Conservation (phyloP, 2,888 invertebrate genomes). For the Marasmarcha lunaedactyla region DNA sequence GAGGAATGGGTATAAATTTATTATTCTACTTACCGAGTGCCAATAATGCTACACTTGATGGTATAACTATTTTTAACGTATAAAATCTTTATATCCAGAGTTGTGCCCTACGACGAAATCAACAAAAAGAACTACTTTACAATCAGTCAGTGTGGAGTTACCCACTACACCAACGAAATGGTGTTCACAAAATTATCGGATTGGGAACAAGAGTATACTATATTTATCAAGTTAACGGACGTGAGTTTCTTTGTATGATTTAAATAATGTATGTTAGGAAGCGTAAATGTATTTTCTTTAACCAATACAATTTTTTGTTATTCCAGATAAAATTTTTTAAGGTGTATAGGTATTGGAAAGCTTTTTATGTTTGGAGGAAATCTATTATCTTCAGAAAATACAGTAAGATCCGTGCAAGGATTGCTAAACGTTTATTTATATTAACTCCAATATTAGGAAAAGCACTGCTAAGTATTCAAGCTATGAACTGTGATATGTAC, state of each 20-base stretch:
- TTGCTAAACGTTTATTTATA: conserved; percentile 79
- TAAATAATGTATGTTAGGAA: too few relatives aligned
- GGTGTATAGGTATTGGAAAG: conserved; percentile 80
- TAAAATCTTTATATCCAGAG: conserved; percentile 55
- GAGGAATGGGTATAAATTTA: too few relatives aligned
- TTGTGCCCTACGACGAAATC: conserved; percentile 78
- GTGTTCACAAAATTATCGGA: conserved; percentile 81
- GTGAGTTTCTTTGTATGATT: too few relatives aligned
- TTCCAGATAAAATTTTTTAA: conserved; percentile 76
- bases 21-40: too few relatives aligned
- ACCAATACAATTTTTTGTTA: neutral
- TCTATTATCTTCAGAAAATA: conserved; percentile 79
- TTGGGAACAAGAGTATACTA: conserved; percentile 88
- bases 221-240: conserved; percentile 81
- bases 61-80: too few relatives aligned
- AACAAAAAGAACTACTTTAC: conserved; percentile 82
- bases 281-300: too few relatives aligned
- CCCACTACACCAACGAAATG: conserved; percentile 82
- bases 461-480: conserved; percentile 78
- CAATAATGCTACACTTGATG: too few relatives aligned
- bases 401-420: conserved; percentile 61
- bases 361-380: conserved; percentile 84
- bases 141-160: conserved; percentile 84
- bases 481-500: conserved; percentile 75
- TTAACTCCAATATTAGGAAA: conserved; percentile 78